Evolutionary conservation across 2,888 invertebrate species (phyloP), one percentile per base, ranked within the genome.

Genomic region (Lamellibrachia satsuma): DNA sequence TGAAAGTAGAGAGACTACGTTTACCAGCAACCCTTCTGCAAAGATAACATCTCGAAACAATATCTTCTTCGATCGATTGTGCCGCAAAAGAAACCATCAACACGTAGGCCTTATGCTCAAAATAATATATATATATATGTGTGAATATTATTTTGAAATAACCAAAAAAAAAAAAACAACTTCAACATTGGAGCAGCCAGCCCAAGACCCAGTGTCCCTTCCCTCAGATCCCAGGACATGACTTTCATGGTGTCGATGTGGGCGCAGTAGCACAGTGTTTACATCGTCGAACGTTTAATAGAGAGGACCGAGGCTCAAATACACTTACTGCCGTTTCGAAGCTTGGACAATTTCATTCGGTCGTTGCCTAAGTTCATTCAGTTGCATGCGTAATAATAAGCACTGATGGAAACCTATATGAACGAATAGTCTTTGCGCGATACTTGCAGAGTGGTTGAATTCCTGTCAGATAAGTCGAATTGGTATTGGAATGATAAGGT

Each of bases 1-100:
- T 95, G 94, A 91, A 95, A 95, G 22, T 6, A 15, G 6, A 75
- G 2, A 22, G 22, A 75, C 75, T 22, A n/a, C n/a, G 15, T 57
- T 75, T 22, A 75, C n/a, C 6, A 22, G 75, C 75, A 6, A 22
- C 75, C 6, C 15, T 75, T 75, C 75, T 75, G 75, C 75, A 75
- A 6, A 75, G 15, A 75, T 75, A 75, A 75, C 39, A 75, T 55
- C 7, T 9, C 55, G 55, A 55, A 9, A 55, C 7, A 55, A 55
- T 55, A 75, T 6, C 15, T 75, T 22, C 4, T 22, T 6, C 6
- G 6, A 75, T 15, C 15, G n/a, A 57, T 57, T 75, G 22, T 15
- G 22, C n/a, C n/a, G 75, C n/a, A 22, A 6, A 15, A 57, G 57
- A 39, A 39, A 39, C 39, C 39, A 39, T 39, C 39, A 39, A 39